A percentile compares a stretch with the other conserved stretches of the same genome.
phyloP scores from a whole-genome alignment of 2,888 invertebrate species.

The Encarsia formosa region DNA sequence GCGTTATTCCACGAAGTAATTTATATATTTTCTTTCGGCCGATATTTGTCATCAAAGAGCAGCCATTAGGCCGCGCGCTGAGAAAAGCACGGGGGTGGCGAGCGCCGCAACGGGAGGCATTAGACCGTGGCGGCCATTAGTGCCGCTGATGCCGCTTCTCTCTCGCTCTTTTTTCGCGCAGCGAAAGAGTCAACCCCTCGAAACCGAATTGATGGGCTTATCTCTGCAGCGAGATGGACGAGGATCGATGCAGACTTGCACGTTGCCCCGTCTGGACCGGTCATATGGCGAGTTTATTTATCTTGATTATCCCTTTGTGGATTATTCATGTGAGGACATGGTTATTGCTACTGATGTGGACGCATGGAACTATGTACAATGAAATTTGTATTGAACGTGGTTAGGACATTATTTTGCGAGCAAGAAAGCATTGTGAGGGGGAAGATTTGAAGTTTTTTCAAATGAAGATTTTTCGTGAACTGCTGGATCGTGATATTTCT shows the following conservation, averaged over 20 bases:
- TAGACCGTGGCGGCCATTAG: conserved; percentile 50
- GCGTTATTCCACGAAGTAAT: conserved; percentile 42
- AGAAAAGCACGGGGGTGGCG: conserved; percentile 30
- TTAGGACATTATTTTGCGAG: too few relatives aligned
- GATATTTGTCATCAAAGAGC: conserved; percentile 53
- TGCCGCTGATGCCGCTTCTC: conserved; percentile 41
- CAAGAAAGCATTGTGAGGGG: too few relatives aligned
- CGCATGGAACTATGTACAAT: too few relatives aligned
- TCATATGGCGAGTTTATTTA: too few relatives aligned
- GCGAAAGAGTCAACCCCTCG: background rate
- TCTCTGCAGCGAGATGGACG: background rate
- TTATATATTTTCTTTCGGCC: conserved; percentile 50
- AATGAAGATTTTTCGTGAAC: too few relatives aligned
- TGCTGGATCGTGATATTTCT: too few relatives aligned
- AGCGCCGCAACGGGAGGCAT: conserved; percentile 44
- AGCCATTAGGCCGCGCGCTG: conserved; percentile 46
- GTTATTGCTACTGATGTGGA: too few relatives aligned
- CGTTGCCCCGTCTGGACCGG: too few relatives aligned
- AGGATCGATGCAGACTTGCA: background rate
- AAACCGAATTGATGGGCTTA: background rate
- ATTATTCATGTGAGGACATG: too few relatives aligned
- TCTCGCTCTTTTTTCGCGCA: conserved; percentile 28
- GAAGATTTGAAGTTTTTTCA: too few relatives aligned
- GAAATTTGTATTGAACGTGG: too few relatives aligned
- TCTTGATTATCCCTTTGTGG: too few relatives aligned